Conservation (phyloP, 2,113 vertebrate genomes). For the Dissostichus mawsoni region DNA sequence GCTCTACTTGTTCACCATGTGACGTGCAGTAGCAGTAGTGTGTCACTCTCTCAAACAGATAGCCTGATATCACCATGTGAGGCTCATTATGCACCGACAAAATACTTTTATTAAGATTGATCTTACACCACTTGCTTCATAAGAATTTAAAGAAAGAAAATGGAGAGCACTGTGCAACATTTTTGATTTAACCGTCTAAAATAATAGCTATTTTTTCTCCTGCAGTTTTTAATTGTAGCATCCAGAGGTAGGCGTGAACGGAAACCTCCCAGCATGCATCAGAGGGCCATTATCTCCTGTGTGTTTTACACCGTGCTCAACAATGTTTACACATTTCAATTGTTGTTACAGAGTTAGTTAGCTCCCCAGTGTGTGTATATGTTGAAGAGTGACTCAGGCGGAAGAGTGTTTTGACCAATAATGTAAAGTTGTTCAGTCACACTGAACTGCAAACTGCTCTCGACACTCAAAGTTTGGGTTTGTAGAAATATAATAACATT, state of each 20-base stretch:
- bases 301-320: background rate
- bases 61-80: conserved; percentile 24
- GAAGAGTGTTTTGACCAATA: background rate
- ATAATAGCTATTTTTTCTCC: background rate
- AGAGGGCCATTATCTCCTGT: conserved; percentile 6
- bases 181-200: background rate
- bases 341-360: background rate
- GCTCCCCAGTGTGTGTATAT: background rate
- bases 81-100: conserved; percentile 19
- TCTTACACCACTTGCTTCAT: background rate
- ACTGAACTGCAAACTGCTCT: background rate
- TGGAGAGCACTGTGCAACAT: background rate
- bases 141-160: background rate
- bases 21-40: conserved; percentile 10
- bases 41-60: conserved; percentile 7
- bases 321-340: background rate
- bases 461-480: too few relatives aligned
- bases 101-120: conserved; percentile 21
- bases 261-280: conserved; percentile 26
- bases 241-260: background rate
- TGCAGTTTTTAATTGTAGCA: background rate
- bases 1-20: conserved; percentile 24
- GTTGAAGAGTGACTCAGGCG: background rate
- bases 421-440: conserved; percentile 10
- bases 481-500: background rate